Conservation (phyloP, 1,140 invertebrate species). For the Drosophila leontia region DNA sequence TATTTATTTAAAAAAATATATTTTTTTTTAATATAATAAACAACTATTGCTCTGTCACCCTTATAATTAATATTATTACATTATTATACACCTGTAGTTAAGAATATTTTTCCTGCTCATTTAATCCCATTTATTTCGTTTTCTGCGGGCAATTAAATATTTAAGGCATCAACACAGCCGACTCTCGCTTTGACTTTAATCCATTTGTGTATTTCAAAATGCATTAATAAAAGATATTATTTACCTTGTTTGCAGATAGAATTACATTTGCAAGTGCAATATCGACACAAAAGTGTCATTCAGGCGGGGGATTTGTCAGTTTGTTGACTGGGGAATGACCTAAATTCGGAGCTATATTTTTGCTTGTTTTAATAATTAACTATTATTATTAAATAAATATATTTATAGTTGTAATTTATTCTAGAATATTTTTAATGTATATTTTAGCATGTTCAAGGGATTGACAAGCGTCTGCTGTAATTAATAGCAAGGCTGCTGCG, state of each 20-base stretch:
- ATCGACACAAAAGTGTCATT: constrained; percentile 19
- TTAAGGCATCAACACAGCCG: background rate
- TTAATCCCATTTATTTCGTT: background rate
- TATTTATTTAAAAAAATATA: background rate
- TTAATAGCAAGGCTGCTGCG: constrained; percentile 31
- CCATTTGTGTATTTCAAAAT: constrained; percentile 8
- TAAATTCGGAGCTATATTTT: background rate
- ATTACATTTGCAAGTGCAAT: constrained; percentile 18
- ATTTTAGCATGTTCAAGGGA: background rate
- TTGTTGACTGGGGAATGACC: background rate
- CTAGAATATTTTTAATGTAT: background rate
- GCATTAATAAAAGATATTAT: constrained; percentile 27
- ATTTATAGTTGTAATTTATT: background rate
- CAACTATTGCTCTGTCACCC: too few species aligned
- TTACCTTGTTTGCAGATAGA: constrained; percentile 4
- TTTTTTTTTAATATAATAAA: too few species aligned
- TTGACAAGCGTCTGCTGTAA: constrained; percentile 39
- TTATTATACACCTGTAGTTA: background rate
- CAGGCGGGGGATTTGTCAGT: constrained; percentile 3
- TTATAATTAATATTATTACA: background rate
- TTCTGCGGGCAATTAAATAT: constrained; percentile 2
- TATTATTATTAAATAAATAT: background rate
- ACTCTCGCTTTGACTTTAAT: constrained; percentile 4
- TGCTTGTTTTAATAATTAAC: background rate
- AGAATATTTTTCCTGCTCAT: too few species aligned